These are phyloP conservation scores for Ichneumon xanthorius DNA, from an alignment of 2,888 invertebrate genomes.

Conservation along the genomic window DNA sequence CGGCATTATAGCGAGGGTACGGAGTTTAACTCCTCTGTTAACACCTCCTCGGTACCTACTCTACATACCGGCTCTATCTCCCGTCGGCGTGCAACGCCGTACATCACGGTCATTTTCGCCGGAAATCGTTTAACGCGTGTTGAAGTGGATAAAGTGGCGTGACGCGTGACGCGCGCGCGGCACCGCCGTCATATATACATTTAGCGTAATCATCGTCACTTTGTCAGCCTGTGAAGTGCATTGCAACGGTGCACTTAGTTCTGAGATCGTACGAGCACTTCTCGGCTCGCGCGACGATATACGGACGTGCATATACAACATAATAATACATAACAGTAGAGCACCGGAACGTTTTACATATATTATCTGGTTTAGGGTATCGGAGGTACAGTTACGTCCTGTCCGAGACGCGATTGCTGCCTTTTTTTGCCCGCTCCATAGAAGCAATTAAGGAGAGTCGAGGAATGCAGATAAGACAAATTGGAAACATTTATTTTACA, in stretches of 20 bases:
- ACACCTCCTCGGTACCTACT: slow-evolving; percentile 40
- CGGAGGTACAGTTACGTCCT: not conserved
- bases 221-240: slow-evolving; percentile 71
- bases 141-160: slow-evolving; percentile 83
- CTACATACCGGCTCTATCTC: slow-evolving; percentile 24
- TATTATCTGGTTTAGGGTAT: not conserved
- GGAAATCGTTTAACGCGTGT: slow-evolving; percentile 83
- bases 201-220: slow-evolving; percentile 81
- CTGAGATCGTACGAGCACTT: slow-evolving; percentile 61
- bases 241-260: slow-evolving; percentile 73
- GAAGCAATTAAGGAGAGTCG: not conserved
- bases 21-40: slow-evolving; percentile 18
- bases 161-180: slow-evolving; percentile 84
- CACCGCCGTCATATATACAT: slow-evolving; percentile 74
- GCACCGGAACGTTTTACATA: not conserved
- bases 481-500: not conserved
- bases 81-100: slow-evolving; percentile 19
- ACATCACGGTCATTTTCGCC: slow-evolving; percentile 79
- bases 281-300: slow-evolving; percentile 61
- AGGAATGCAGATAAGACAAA: not conserved
- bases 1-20: slow-evolving; percentile 21
- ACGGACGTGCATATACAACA: not conserved
- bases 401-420: not conserved
- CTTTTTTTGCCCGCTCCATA: not conserved
- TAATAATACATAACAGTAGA: slow-evolving; percentile 2